These are phyloP conservation scores for Hucho hucho DNA, from an alignment of 2,113 vertebrate genomes.

Conservation along the genomic window DNA sequence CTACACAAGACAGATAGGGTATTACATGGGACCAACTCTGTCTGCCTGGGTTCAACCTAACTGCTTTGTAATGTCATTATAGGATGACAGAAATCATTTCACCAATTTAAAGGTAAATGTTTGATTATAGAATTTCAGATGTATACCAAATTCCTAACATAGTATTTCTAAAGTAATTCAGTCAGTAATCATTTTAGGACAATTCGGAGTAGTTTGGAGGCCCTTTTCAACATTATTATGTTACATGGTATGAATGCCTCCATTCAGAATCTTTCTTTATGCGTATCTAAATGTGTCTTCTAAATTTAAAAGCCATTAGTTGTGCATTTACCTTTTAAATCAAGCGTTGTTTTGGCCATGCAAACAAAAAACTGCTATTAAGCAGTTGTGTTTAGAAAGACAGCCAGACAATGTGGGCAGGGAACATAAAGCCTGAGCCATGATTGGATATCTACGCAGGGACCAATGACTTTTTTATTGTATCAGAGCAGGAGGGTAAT, in stretches of 20 bases:
- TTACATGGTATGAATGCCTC: too few relatives aligned
- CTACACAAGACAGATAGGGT: not conserved
- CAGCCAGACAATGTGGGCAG: conserved; percentile 39
- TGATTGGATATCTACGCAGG: conserved; percentile 59
- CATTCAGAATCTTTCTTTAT: too few relatives aligned
- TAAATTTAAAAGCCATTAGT: too few relatives aligned
- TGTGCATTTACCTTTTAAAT: not conserved
- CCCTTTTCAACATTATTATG: too few relatives aligned
- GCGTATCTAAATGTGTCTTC: too few relatives aligned
- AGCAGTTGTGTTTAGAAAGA: conserved; percentile 17
- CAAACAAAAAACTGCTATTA: too few relatives aligned
- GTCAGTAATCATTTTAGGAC: not conserved
- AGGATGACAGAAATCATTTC: not conserved
- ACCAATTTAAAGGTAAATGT: not conserved
- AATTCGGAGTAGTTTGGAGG: too few relatives aligned
- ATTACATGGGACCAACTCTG: not conserved
- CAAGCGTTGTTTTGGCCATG: not conserved
- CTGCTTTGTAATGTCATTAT: not conserved
- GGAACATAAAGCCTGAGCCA: conserved; percentile 37
- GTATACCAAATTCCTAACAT: too few relatives aligned
- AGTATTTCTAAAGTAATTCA: too few relatives aligned
- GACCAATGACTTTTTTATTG: conserved; percentile 61
- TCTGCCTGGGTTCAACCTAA: not conserved
- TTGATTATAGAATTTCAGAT: not conserved
- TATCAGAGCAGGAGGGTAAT: conserved; percentile 66